A percentile compares a stretch with the other conserved stretches of the same genome.
Evolutionary conservation across 2,113 vertebrate species (phyloP).

Genomic region (Mus pahari): DNA sequence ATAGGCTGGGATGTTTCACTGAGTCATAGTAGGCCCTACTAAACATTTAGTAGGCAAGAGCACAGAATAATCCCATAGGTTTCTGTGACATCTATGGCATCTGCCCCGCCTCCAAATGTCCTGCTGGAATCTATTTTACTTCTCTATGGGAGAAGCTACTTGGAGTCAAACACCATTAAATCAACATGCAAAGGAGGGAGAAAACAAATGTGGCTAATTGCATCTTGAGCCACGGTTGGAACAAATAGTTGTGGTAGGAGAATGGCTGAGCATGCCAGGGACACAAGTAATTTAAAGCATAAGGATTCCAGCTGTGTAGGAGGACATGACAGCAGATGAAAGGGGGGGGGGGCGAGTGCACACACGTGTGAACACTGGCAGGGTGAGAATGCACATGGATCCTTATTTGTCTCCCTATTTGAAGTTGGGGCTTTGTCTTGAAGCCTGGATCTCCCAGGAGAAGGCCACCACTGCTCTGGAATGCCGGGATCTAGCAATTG

Average conservation of each 20-base stretch:
- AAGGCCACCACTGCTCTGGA: background rate
- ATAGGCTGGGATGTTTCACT: constrained; percentile 7
- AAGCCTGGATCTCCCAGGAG: background rate
- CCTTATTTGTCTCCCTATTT: background rate
- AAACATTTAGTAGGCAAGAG: constrained; percentile 22
- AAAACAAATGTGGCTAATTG: constrained; percentile 69
- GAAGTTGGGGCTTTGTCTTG: constrained; percentile 5
- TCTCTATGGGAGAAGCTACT: constrained; percentile 53
- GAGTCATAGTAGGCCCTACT: background rate
- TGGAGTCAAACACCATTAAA: constrained; percentile 69
- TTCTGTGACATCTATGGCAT: background rate
- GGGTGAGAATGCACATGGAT: background rate
- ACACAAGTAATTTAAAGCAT: constrained; percentile 46
- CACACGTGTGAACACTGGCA: background rate
- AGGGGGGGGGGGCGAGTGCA: background rate
- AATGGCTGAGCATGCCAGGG: constrained; percentile 42
- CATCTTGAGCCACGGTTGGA: constrained; percentile 61
- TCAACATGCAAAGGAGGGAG: constrained; percentile 73
- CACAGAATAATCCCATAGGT: background rate
- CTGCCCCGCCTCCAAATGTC: constrained; percentile 20
- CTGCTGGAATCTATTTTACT: constrained; percentile 41
- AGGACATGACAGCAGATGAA: background rate
- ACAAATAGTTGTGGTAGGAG: constrained; percentile 41
- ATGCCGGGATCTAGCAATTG: background rate
- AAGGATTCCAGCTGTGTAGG: background rate